A percentile compares a stretch with the other conserved stretches of the same genome.
Evolutionary conservation across 2,888 invertebrate species (phyloP).

Genomic region (Cabera pusaria): DNA sequence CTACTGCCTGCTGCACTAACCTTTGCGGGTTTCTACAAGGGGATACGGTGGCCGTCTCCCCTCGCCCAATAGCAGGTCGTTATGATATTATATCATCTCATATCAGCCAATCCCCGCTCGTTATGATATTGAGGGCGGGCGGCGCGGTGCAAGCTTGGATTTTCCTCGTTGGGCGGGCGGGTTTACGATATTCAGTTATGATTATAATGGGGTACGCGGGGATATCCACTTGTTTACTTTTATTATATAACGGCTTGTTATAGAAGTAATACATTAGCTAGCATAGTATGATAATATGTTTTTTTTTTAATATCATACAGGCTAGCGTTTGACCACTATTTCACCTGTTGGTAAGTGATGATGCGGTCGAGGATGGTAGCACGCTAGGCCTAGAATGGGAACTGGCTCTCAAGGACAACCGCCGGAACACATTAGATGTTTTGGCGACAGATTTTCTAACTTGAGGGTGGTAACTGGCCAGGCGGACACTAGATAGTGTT

Average conservation of each 20-base stretch:
- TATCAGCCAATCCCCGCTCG: constrained; percentile 79
- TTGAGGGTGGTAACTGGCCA: too few relatives aligned
- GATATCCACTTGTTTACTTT: constrained; percentile 34
- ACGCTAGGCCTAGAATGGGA: too few relatives aligned
- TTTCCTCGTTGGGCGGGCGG: constrained; percentile 78
- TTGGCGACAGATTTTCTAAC: too few relatives aligned
- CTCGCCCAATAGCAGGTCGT: constrained; percentile 81
- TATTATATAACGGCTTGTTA: constrained; percentile 33
- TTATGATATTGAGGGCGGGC: constrained; percentile 83
- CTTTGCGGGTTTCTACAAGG: constrained; percentile 50
- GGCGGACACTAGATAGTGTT: too few relatives aligned
- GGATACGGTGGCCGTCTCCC: constrained; percentile 54
- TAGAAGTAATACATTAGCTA: too few relatives aligned
- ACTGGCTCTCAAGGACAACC: too few relatives aligned
- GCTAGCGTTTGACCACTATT: too few relatives aligned
- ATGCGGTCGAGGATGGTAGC: too few relatives aligned
- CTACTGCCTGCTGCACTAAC: constrained; percentile 58
- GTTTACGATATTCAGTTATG: constrained; percentile 78
- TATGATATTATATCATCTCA: constrained; percentile 86
- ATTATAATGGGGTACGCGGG: constrained; percentile 65
- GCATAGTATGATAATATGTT: too few relatives aligned
- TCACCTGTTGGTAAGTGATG: too few relatives aligned
- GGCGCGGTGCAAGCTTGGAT: constrained; percentile 54
- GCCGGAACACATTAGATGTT: too few relatives aligned
- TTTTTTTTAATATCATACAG: too few relatives aligned